Conservation (phyloP, 1,140 invertebrate species). For the Ruditapes philippinarum region DNA sequence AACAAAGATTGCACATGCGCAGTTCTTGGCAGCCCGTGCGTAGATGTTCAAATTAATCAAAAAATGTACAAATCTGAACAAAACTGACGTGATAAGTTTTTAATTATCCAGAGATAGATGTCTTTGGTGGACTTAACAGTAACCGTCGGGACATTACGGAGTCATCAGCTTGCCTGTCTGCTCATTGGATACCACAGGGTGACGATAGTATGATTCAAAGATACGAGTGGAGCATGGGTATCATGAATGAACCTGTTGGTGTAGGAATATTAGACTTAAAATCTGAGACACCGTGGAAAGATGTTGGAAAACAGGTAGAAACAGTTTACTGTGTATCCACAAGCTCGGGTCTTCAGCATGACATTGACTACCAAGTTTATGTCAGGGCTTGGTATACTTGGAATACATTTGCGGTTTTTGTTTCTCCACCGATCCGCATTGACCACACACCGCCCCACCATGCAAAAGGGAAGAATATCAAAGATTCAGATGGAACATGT, state of each 20-base stretch:
- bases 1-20: conserved; percentile 46
- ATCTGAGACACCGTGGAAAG: neutral
- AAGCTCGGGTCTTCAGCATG: neutral
- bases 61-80: neutral
- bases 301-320: neutral
- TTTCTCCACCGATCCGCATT: neutral
- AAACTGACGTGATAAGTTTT: neutral
- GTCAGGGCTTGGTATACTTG: neutral
- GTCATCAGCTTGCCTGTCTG: conserved; percentile 4
- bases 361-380: neutral
- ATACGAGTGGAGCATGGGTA: conserved; percentile 21
- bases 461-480: neutral
- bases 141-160: neutral
- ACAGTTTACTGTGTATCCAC: neutral
- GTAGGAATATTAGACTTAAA: conserved; percentile 25
- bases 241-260: neutral
- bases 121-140: neutral
- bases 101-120: neutral
- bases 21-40: neutral
- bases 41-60: neutral
- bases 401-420: neutral
- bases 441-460: neutral
- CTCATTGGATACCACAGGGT: neutral
- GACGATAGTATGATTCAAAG: neutral
- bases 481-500: neutral